Evolutionary conservation across 2,888 invertebrate genomes (phyloP).

Genomic region (Tolmerus cingulatus): DNA sequence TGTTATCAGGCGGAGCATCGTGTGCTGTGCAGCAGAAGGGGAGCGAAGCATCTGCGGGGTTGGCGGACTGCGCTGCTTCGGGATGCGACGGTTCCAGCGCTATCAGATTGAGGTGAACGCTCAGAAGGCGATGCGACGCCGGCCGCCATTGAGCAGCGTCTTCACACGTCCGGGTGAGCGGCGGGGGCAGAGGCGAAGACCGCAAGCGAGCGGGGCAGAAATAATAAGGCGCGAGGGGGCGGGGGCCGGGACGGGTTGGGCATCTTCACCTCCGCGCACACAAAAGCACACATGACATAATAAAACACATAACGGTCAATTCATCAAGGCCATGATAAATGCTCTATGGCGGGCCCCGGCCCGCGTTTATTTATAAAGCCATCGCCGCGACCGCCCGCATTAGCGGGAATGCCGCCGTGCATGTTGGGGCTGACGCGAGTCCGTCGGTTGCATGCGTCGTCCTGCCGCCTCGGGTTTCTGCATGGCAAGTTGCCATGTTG

Average conservation of each 20-base stretch:
- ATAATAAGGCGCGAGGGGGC: not conserved
- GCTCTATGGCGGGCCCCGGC: constrained; percentile 8
- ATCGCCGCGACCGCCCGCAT: not conserved
- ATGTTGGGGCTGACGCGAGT: not conserved
- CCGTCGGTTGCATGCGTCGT: not conserved
- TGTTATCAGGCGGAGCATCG: not conserved
- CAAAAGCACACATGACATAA: constrained; percentile 29
- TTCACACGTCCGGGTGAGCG: not conserved
- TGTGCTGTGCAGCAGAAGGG: not conserved
- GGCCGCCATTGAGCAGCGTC: not conserved
- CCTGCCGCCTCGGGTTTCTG: not conserved
- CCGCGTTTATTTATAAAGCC: constrained; percentile 15
- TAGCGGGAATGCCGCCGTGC: not conserved
- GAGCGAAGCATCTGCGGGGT: not conserved
- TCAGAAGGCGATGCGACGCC: not conserved
- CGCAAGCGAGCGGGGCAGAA: not conserved
- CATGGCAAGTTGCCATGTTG: not conserved
- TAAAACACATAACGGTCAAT: constrained; percentile 39
- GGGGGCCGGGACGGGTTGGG: not conserved
- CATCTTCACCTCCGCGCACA: not conserved
- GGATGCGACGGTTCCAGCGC: not conserved
- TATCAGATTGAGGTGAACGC: not conserved
- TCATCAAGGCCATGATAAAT: constrained; percentile 39
- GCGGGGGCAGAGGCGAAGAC: not conserved
- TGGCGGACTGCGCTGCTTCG: not conserved